These are phyloP conservation scores for Lonchura striata DNA, from an alignment of 2,113 vertebrate species.

Conservation along the genomic window DNA sequence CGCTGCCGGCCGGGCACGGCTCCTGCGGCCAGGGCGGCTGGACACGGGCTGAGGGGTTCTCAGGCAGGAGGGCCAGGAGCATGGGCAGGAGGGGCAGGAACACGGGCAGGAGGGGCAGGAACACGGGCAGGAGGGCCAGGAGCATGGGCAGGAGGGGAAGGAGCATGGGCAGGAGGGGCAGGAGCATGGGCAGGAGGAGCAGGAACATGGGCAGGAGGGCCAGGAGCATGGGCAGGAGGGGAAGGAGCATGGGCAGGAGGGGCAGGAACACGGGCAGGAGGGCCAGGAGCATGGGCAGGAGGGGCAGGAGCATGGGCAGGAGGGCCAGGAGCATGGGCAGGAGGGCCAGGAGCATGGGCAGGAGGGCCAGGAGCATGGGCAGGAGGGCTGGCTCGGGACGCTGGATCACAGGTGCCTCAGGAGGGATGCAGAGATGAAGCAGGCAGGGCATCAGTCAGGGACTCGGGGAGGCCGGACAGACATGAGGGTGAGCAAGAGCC, in stretches of 20 bases:
- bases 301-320: background rate
- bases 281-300: background rate
- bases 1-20: background rate
- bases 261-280: no score
- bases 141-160: no score
- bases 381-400: background rate
- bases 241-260: no score
- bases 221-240: background rate
- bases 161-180: background rate
- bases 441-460: background rate
- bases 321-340: background rate
- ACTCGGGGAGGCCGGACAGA: background rate
- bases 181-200: no score
- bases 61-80: background rate
- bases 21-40: background rate
- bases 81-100: no score
- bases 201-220: background rate
- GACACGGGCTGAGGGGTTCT: background rate
- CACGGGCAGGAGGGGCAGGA: background rate
- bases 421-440: background rate
- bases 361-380: background rate
- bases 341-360: background rate
- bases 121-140: background rate
- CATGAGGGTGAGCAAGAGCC: background rate
- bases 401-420: background rate